phyloP scores from a whole-genome alignment of 2,797 vertebrate species.

The Pangasius mekongensis region DNA sequence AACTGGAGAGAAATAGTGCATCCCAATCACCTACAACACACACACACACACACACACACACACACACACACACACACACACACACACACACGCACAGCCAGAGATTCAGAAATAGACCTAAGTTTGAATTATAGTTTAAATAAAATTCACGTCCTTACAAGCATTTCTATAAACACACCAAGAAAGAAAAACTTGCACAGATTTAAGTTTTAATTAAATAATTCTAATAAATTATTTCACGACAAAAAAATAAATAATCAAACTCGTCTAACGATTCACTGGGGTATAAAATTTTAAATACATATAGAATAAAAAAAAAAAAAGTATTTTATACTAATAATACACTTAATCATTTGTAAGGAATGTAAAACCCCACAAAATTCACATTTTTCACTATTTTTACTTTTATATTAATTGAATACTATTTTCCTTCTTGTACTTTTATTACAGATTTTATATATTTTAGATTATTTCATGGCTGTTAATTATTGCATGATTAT shows the following conservation, averaged over 20 bases:
- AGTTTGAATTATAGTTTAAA: no score
- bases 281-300: no score
- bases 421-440: background rate
- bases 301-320: no score
- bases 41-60: constrained; percentile 3
- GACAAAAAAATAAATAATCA: no score
- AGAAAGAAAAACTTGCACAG: no score
- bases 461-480: background rate
- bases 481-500: background rate
- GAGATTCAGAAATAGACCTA: background rate
- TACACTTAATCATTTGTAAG: background rate
- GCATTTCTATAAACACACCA: no score
- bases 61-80: background rate
- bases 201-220: no score
- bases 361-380: background rate
- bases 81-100: background rate
- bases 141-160: no score
- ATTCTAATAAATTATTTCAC: no score
- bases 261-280: no score
- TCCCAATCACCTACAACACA: constrained; percentile 86
- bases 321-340: background rate
- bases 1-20: constrained; percentile 99
- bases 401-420: background rate
- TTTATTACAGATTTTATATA: background rate
- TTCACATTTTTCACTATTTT: background rate